Conservation (phyloP, 2,797 vertebrate genomes). For the Molossus molossus region DNA sequence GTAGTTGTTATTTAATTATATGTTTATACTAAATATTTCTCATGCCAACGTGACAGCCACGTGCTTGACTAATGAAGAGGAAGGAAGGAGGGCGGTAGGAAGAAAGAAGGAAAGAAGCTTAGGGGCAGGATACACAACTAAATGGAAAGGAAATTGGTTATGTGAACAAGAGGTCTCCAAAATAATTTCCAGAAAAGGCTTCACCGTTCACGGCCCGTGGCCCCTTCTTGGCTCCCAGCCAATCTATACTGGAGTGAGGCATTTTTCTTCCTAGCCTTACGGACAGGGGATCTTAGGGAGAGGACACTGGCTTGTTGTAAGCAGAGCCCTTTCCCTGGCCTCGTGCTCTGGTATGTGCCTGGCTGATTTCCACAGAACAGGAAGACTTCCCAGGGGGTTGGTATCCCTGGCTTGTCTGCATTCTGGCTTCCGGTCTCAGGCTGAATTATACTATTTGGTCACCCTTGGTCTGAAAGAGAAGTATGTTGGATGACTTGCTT, state of each 20-base stretch:
- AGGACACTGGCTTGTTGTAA: background rate
- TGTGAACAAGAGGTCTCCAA: slow-evolving; percentile 34
- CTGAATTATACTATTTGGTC: slow-evolving; percentile 20
- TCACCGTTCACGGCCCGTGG: background rate
- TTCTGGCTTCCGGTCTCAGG: background rate
- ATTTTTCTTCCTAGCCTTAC: background rate
- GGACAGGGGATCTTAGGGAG: background rate
- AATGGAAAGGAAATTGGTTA: slow-evolving; percentile 23
- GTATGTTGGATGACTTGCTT: slow-evolving; percentile 58
- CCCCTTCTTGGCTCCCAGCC: background rate
- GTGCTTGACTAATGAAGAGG: slow-evolving; percentile 1
- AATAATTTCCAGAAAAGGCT: slow-evolving; percentile 8
- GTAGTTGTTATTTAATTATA: slow-evolving; percentile 68
- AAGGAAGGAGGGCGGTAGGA: background rate
- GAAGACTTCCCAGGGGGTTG: background rate
- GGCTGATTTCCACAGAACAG: background rate
- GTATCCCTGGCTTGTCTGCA: background rate
- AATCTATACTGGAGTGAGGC: background rate
- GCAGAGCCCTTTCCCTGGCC: background rate
- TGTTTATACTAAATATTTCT: slow-evolving; percentile 55
- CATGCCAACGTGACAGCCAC: background rate
- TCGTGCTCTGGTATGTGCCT: background rate
- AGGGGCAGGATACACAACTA: background rate
- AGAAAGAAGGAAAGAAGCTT: background rate
- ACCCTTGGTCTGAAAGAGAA: slow-evolving; percentile 38